These are phyloP conservation scores for Potamarius usumacintae DNA, from an alignment of 2,113 vertebrate genomes.

Conservation along the genomic window DNA sequence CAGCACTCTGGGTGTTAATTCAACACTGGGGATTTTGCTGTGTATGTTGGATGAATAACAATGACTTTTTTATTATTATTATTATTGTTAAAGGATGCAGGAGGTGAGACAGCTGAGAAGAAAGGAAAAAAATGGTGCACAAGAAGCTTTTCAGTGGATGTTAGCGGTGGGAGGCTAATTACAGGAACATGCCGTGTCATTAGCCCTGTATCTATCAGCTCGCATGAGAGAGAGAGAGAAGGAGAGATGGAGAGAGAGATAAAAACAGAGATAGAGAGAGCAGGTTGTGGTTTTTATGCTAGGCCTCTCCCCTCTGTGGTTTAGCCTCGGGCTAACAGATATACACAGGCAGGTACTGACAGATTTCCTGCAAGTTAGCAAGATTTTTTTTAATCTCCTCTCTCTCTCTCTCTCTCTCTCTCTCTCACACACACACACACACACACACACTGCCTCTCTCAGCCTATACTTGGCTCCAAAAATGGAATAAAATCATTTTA, in stretches of 20 bases:
- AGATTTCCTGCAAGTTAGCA: constrained; percentile 56
- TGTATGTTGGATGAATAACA: background rate
- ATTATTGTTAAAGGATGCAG: background rate
- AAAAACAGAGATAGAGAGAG: constrained; percentile 4
- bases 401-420: background rate
- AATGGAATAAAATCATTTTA: background rate
- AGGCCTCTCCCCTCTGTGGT: constrained; percentile 44
- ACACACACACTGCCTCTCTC: background rate
- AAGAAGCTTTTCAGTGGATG: background rate
- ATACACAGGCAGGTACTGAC: constrained; percentile 51
- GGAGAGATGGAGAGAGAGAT: background rate
- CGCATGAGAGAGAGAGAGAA: constrained; percentile 16
- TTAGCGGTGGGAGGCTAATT: constrained; percentile 28
- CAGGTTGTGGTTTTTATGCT: constrained; percentile 47
- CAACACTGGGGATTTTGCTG: too few relatives aligned
- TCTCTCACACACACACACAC: background rate
- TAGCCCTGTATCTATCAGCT: constrained; percentile 13
- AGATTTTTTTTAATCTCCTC: constrained; percentile 17
- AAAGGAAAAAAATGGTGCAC: background rate
- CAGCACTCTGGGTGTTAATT: too few relatives aligned
- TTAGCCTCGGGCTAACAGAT: constrained; percentile 55
- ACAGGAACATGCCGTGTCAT: constrained; percentile 20
- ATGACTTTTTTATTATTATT: background rate
- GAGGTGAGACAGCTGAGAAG: background rate
- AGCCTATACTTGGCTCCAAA: background rate